Evolutionary conservation across 2,113 vertebrate genomes (phyloP), one percentile per base, ranked within the genome.

Genomic region (Gorilla gorilla): DNA sequence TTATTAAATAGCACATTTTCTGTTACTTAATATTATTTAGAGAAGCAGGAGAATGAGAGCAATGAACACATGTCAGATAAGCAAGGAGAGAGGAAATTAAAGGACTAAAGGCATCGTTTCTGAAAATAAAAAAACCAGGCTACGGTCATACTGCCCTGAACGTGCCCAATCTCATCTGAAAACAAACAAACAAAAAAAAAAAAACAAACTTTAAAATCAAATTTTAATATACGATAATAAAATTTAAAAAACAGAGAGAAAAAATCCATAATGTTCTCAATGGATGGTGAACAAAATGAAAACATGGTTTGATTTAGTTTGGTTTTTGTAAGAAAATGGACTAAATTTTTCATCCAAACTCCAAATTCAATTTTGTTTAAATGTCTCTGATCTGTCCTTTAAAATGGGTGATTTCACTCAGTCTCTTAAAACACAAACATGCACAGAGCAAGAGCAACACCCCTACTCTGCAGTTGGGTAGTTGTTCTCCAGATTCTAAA

Each of bases 211-310:
- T 59, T 59, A 14, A 92, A 93, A 76, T 0, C n/a, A 48, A 91
- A 72, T n/a, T 48, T 12, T 72, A 93, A 43, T 78, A 57, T 78
- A 93, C 91, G 35, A 35, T 82, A 92, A 23, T 89, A 76, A 91
- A 89, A 52, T 85, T 72, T 76, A 50, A 18, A 68, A 91, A 75
- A 92, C 22, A 55, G 16, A 40, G 40, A 40, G 40, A 92, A n/a
- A 45, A 79, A 52, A 50, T 13, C 75, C 30, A 23, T 12, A 30
- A 79, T 52, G 23, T 38, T 89, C 72, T 89, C 59, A 43, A 43
- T 70, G 22, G 6, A 20, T 80, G 81, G 50, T 55, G 59, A 82
- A 66, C 45, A 85, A 87, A 55, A 95, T 52, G 38, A 68, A 87
- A 61, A 92, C 59, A 70, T 61, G 7, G 6, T 30, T 92, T 72